phyloP scores from a whole-genome alignment of 2,113 vertebrate species.

The Mugil cephalus region DNA sequence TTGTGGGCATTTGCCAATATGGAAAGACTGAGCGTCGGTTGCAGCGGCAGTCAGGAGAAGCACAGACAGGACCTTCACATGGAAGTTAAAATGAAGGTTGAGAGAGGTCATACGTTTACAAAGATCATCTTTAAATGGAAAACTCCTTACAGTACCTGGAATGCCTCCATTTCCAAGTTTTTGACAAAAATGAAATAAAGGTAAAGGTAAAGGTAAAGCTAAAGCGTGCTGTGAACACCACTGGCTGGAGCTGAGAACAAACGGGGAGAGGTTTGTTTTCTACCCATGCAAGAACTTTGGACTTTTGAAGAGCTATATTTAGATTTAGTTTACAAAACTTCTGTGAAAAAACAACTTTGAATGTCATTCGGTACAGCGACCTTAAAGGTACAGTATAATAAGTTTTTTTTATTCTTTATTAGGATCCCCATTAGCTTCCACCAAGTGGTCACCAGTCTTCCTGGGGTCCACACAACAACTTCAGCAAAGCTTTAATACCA shows the following conservation, averaged over 20 bases:
- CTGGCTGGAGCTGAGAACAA: neutral
- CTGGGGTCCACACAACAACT: too few species aligned
- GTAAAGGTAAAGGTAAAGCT: too few species aligned
- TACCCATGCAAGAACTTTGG: conserved; percentile 32
- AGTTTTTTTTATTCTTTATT: too few species aligned
- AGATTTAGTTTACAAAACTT: conserved; percentile 16
- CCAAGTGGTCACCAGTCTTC: too few species aligned
- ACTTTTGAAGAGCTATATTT: conserved; percentile 40
- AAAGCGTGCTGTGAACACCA: neutral
- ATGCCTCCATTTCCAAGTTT: conserved; percentile 19
- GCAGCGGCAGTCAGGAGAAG: conserved; percentile 18
- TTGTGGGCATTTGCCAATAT: conserved; percentile 14
- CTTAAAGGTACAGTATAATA: too few species aligned
- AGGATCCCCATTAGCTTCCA: too few species aligned
- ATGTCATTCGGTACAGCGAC: neutral
- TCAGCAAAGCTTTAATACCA: too few species aligned
- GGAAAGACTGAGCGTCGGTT: conserved; percentile 50
- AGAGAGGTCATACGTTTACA: neutral
- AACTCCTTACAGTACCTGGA: conserved; percentile 20
- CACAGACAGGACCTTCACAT: conserved; percentile 25
- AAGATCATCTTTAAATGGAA: neutral
- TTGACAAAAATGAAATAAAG: too few species aligned
- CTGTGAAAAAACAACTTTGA: neutral
- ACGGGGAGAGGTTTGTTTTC: neutral
- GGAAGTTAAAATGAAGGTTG: neutral